These are phyloP conservation scores for Drosophila insularis DNA, from an alignment of 1,140 invertebrate genomes.

Conservation along the genomic window DNA sequence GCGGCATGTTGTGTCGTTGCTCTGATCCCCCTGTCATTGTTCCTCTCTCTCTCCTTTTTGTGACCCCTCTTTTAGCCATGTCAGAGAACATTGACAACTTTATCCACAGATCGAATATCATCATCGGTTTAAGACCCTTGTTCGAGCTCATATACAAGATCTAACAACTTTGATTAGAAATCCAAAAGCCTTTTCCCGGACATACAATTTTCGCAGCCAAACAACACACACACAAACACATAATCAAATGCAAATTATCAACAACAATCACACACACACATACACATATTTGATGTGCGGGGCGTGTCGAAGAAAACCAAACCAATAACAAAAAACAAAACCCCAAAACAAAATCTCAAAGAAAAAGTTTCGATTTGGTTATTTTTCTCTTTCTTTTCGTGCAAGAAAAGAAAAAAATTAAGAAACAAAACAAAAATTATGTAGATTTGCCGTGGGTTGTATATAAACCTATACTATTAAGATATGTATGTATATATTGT, in stretches of 20 bases:
- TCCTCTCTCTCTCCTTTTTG: background rate
- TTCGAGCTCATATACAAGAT: conserved; percentile 56
- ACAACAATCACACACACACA: conserved; percentile 43
- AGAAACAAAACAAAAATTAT: conserved; percentile 57
- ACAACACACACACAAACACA: conserved; percentile 41
- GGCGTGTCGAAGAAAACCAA: conserved; percentile 50
- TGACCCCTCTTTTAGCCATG: background rate
- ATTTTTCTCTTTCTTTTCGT: conserved; percentile 18
- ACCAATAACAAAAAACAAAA: conserved; percentile 19
- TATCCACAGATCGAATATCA: conserved; percentile 63
- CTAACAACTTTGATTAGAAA: conserved; percentile 59
- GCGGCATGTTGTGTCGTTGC: conserved; percentile 42
- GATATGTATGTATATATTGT: conserved; percentile 16
- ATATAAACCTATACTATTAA: conserved; percentile 34
- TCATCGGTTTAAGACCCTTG: conserved; percentile 53
- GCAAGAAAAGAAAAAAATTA: conserved; percentile 10
- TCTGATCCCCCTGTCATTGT: background rate
- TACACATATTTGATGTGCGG: conserved; percentile 31
- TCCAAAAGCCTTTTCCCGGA: conserved; percentile 72
- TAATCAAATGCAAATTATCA: conserved; percentile 79
- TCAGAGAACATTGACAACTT: conserved; percentile 65
- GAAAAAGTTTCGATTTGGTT: conserved; percentile 67
- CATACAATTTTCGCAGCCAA: conserved; percentile 67
- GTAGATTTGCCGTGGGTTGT: conserved; percentile 71
- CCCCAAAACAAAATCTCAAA: conserved; percentile 36